Evolutionary conservation across 2,888 invertebrate species (phyloP).

Genomic region (Andrena camellia): DNA sequence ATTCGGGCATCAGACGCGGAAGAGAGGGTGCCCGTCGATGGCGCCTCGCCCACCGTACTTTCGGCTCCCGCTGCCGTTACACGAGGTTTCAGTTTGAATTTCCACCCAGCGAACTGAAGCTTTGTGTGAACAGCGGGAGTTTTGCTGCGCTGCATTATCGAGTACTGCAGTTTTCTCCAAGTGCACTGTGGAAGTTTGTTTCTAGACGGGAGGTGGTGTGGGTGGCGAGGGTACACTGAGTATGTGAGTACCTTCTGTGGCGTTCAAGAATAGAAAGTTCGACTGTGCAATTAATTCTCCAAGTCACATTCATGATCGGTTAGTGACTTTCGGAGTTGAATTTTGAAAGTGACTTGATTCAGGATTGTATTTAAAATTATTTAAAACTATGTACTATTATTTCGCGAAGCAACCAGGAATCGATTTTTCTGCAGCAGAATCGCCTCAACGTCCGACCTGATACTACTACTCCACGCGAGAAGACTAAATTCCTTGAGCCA

Average conservation of each 20-base stretch:
- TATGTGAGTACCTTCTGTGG: no score
- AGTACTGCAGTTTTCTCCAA: neutral
- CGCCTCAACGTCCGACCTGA: neutral
- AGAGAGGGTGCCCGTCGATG: neutral
- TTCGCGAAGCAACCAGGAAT: neutral
- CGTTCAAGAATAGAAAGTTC: neutral
- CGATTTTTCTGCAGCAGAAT: neutral
- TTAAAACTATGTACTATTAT: neutral
- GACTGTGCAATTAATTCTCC: neutral
- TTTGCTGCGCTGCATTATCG: neutral
- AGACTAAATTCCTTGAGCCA: constrained; percentile 30
- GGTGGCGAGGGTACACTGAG: no score
- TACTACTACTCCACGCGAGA: constrained; percentile 17
- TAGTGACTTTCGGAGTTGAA: neutral
- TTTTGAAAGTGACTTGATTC: neutral
- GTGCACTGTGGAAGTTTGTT: neutral
- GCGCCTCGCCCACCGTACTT: neutral
- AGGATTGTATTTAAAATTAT: neutral
- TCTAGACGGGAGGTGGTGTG: no score
- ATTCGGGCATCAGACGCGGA: constrained; percentile 3
- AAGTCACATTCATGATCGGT: neutral
- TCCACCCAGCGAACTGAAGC: neutral
- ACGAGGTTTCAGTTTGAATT: neutral
- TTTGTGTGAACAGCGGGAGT: neutral
- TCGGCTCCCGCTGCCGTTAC: neutral